These are phyloP conservation scores for Patiria pectinifera DNA, from an alignment of 53 echinoderm and acorn worm genomes.

Conservation along the genomic window DNA sequence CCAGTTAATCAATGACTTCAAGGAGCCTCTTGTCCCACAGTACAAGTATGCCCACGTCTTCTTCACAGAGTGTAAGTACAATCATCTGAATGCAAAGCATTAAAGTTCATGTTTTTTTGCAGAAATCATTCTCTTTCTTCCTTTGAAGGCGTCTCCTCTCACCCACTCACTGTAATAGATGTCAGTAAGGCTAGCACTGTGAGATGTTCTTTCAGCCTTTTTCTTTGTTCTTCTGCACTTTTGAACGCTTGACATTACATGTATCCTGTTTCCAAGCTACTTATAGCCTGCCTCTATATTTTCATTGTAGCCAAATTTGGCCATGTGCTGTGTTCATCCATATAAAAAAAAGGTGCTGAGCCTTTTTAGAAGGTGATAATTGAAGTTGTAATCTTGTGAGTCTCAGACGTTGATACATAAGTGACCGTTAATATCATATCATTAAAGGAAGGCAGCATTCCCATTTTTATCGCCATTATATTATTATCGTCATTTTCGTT, in stretches of 20 bases:
- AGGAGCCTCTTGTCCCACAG: conserved; percentile 81
- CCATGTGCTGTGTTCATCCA: not conserved
- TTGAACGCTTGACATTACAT: not conserved
- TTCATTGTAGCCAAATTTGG: not conserved
- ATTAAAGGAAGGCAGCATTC: too few species aligned
- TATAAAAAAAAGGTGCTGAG: not conserved
- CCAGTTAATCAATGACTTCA: conserved; percentile 85
- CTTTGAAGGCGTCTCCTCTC: not conserved
- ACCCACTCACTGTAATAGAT: not conserved
- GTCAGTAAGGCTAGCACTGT: not conserved
- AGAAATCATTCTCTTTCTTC: not conserved
- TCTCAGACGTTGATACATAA: too few species aligned
- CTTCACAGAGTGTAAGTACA: conserved; percentile 93
- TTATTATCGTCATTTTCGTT: too few species aligned
- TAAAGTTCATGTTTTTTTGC: not conserved
- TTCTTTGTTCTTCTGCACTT: not conserved
- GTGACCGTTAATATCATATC: too few species aligned
- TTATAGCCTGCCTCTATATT: not conserved
- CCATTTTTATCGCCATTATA: too few species aligned
- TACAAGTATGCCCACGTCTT: conserved; percentile 96
- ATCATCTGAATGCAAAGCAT: not conserved
- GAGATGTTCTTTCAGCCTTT: not conserved
- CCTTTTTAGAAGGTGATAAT: too few species aligned
- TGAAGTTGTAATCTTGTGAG: too few species aligned
- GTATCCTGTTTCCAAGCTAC: not conserved